Evolutionary conservation across 30 jellyfish, hydroid and myxozoan species (phyloP).

Genomic region (Rhopilema esculentum): DNA sequence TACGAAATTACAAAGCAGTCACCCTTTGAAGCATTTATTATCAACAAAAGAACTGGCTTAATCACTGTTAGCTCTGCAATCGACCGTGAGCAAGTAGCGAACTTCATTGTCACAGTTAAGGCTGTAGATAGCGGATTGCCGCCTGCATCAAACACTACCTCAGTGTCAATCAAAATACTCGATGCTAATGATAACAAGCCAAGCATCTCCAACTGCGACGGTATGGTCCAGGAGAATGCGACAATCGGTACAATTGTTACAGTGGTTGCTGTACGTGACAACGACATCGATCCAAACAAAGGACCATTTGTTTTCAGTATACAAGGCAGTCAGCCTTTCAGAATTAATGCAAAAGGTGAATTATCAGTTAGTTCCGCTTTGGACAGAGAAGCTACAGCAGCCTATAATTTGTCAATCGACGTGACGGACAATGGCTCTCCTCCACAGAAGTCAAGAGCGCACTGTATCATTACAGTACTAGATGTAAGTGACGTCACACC

Average conservation of each 20-base stretch:
- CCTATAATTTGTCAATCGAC: slow-evolving; percentile 24
- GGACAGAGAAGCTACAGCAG: slow-evolving; percentile 68
- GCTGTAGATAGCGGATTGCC: slow-evolving; percentile 70
- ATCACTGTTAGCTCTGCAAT: slow-evolving; percentile 36
- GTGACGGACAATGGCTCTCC: slow-evolving; percentile 75
- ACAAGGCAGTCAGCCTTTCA: slow-evolving; percentile 8
- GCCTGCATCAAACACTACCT: slow-evolving; percentile 59
- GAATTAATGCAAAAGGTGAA: slow-evolving; percentile 33
- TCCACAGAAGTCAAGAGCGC: slow-evolving; percentile 38
- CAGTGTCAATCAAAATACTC: slow-evolving; percentile 17
- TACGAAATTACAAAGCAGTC: slow-evolving; percentile 29
- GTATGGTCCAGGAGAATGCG: slow-evolving; percentile 67
- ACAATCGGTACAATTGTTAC: slow-evolving; percentile 50
- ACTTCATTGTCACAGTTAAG: slow-evolving; percentile 2
- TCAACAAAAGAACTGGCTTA: slow-evolving; percentile 50
- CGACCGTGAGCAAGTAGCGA: slow-evolving; percentile 59
- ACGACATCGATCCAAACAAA: slow-evolving; percentile 60
- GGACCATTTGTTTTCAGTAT: slow-evolving; percentile 51
- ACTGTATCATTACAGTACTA: slow-evolving; percentile 37
- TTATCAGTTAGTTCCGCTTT: slow-evolving; percentile 34
- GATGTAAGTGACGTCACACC: slow-evolving; percentile 84
- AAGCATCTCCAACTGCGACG: slow-evolving; percentile 47
- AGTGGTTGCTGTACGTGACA: slow-evolving; percentile 31
- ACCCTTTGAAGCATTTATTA: slow-evolving; percentile 9
- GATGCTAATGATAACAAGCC: slow-evolving; percentile 77